phyloP scores from a whole-genome alignment of 2,888 invertebrate genomes.

The Mermis nigrescens region DNA sequence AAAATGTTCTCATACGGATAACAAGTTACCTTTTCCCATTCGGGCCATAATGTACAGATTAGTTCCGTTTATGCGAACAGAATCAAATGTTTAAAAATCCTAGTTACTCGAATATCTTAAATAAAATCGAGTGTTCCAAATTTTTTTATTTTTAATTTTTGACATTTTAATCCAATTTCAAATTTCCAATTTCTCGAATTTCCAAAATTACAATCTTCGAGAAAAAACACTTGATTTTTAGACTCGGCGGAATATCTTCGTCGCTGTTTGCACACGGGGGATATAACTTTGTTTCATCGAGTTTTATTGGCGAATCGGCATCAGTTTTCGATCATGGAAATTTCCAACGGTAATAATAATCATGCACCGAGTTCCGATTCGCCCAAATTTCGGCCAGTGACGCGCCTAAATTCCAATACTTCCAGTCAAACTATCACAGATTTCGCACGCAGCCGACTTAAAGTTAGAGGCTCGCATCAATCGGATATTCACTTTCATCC shows the following conservation, averaged over 20 bases:
- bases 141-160: no score
- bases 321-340: neutral
- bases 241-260: neutral
- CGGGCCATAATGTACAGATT: no score
- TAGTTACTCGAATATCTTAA: no score
- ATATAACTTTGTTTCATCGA: neutral
- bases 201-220: no score
- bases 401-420: neutral
- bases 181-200: no score
- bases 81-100: no score
- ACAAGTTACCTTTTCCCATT: no score
- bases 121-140: no score
- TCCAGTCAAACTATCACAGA: slow-evolving; percentile 5
- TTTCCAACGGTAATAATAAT: neutral
- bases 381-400: neutral
- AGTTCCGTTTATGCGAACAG: neutral
- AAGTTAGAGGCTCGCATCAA: neutral
- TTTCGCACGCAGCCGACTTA: slow-evolving; percentile 1
- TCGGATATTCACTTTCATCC: neutral
- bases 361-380: neutral
- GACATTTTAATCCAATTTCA: no score
- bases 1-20: no score
- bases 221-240: neutral
- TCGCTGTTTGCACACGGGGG: slow-evolving; percentile 1
- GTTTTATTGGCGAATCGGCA: neutral